Conservation (phyloP, 2,888 invertebrate species). For the Diaperis boleti region DNA sequence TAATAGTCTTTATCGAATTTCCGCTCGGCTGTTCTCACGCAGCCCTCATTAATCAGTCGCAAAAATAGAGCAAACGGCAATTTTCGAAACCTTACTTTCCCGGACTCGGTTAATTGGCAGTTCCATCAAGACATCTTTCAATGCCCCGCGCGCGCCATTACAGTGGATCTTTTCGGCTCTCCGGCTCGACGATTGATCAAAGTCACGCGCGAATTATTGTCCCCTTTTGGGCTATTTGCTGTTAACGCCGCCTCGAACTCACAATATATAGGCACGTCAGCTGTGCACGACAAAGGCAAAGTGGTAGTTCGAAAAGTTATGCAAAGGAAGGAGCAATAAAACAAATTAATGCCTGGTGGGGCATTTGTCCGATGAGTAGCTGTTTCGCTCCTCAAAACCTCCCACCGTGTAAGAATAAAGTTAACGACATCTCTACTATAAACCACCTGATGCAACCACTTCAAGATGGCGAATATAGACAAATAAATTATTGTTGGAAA, state of each 20-base stretch:
- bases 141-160: slow-evolving; percentile 47
- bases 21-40: too few relatives aligned
- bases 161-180: slow-evolving; percentile 50
- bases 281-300: slow-evolving; percentile 53
- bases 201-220: slow-evolving; percentile 62
- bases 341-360: too few relatives aligned
- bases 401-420: too few relatives aligned
- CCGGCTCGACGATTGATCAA: slow-evolving; percentile 56
- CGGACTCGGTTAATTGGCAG: not conserved
- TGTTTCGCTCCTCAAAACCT: too few relatives aligned
- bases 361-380: too few relatives aligned
- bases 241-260: slow-evolving; percentile 61
- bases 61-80: not conserved
- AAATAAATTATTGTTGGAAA: too few relatives aligned
- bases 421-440: too few relatives aligned
- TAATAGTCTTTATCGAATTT: too few relatives aligned
- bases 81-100: not conserved
- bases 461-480: too few relatives aligned
- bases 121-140: slow-evolving; percentile 40
- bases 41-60: not conserved
- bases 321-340: too few relatives aligned
- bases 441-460: too few relatives aligned
- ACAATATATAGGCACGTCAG: slow-evolving; percentile 60
- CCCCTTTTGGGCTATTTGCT: slow-evolving; percentile 64
- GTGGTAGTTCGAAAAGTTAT: too few relatives aligned